Percentiles rank a stretch among this genome's conserved stretches.
Evolutionary conservation across 2,888 invertebrate genomes (phyloP).

Genomic region (Tinea semifulvella): DNA sequence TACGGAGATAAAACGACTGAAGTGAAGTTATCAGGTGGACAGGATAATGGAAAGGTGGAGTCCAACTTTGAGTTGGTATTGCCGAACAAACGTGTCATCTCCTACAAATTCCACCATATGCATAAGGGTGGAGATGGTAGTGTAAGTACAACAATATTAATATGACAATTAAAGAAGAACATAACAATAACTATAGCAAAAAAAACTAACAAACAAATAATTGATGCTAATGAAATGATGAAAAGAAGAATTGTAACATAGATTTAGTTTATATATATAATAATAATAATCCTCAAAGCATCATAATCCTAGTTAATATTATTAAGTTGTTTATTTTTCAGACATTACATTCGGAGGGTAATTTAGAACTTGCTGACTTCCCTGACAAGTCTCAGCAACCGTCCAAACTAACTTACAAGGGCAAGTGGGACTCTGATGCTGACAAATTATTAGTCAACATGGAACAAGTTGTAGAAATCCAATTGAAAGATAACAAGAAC

Average conservation of each 20-base stretch:
- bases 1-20: conserved; percentile 49
- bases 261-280: no score
- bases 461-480: conserved; percentile 41
- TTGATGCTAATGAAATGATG: no score
- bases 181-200: no score
- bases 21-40: conserved; percentile 39
- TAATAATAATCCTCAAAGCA: no score
- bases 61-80: conserved; percentile 40
- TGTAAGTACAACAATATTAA: no score
- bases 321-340: no score
- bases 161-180: no score
- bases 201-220: no score
- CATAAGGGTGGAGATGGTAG: conserved; percentile 16
- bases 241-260: no score
- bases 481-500: conserved; percentile 42
- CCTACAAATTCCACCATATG: conserved; percentile 34
- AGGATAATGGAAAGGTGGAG: conserved; percentile 21
- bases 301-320: no score
- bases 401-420: conserved; percentile 41
- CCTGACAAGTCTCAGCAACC: conserved; percentile 21
- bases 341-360: conserved; percentile 3
- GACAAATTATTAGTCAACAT: conserved; percentile 36
- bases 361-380: neutral
- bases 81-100: conserved; percentile 49
- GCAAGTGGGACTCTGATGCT: conserved; percentile 36